Evolutionary conservation across 1,140 invertebrate species (phyloP).

Genomic region (Drosophila nasuta): DNA sequence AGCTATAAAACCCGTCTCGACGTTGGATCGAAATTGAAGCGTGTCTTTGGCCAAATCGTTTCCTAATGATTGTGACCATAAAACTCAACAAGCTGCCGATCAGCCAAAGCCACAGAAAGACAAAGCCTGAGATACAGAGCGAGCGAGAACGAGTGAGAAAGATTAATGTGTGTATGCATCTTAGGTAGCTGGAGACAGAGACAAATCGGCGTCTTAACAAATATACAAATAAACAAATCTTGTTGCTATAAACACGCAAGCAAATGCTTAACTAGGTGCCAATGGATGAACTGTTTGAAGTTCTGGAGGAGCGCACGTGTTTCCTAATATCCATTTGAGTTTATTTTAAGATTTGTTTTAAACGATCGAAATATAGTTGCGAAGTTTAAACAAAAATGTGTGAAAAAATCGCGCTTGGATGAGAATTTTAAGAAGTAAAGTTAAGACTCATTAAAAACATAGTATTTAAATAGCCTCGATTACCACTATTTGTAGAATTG

Average conservation of each 20-base stretch:
- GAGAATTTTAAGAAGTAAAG: too few species aligned
- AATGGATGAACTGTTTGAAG: slow-evolving; percentile 39
- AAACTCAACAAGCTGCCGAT: slow-evolving; percentile 56
- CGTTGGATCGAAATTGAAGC: slow-evolving; percentile 44
- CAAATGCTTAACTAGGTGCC: slow-evolving; percentile 22
- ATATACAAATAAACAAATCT: slow-evolving; percentile 32
- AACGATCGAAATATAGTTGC: not conserved
- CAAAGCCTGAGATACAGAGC: not conserved
- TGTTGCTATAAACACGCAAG: slow-evolving; percentile 10
- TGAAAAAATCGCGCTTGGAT: not conserved
- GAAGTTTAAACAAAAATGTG: not conserved
- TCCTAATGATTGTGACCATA: slow-evolving; percentile 57
- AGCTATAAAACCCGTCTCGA: slow-evolving; percentile 45
- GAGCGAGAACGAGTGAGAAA: not conserved
- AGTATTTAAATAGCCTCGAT: too few species aligned
- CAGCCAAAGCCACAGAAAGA: slow-evolving; percentile 1
- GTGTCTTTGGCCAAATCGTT: slow-evolving; percentile 64
- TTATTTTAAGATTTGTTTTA: slow-evolving; percentile 8
- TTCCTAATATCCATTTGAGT: slow-evolving; percentile 13
- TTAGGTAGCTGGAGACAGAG: slow-evolving; percentile 27
- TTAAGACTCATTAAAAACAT: too few species aligned
- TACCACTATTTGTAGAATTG: too few species aligned
- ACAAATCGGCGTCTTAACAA: slow-evolving; percentile 20
- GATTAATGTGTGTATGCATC: not conserved
- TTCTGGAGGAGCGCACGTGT: slow-evolving; percentile 23